These are phyloP conservation scores for Euglossa dilemma DNA, from an alignment of 1,140 invertebrate species.

Conservation along the genomic window DNA sequence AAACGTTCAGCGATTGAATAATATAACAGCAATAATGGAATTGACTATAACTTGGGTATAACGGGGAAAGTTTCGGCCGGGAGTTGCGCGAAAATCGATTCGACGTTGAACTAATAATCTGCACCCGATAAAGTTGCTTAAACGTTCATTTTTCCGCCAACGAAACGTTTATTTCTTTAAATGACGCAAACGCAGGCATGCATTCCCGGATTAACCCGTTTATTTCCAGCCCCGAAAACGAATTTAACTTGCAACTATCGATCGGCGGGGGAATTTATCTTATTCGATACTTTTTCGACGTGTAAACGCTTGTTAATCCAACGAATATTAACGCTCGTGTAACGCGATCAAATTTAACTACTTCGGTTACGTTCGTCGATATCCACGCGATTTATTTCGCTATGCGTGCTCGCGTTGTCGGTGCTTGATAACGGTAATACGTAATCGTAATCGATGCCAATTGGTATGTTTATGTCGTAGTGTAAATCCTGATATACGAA, in stretches of 20 bases:
- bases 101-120: constrained; percentile 5
- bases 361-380: too few relatives aligned
- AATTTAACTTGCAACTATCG: neutral
- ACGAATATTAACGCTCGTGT: too few relatives aligned
- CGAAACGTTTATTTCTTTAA: neutral
- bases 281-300: too few relatives aligned
- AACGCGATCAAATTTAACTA: too few relatives aligned
- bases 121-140: neutral
- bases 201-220: neutral
- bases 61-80: neutral
- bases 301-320: too few relatives aligned
- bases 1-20: constrained; percentile 17
- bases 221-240: neutral
- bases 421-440: too few relatives aligned
- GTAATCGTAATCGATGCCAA: too few relatives aligned
- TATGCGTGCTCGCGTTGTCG: too few relatives aligned
- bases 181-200: neutral
- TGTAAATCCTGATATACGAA: too few relatives aligned
- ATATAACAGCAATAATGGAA: constrained; percentile 36
- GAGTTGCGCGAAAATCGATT: constrained; percentile 17
- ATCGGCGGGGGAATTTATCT: neutral
- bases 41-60: constrained; percentile 17
- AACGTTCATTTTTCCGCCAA: neutral
- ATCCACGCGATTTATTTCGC: too few relatives aligned
- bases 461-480: too few relatives aligned